Percentiles rank a stretch among this genome's conserved stretches.
Evolutionary conservation across 2,888 invertebrate species (phyloP).

Genomic region (Sphinx pinastri): DNA sequence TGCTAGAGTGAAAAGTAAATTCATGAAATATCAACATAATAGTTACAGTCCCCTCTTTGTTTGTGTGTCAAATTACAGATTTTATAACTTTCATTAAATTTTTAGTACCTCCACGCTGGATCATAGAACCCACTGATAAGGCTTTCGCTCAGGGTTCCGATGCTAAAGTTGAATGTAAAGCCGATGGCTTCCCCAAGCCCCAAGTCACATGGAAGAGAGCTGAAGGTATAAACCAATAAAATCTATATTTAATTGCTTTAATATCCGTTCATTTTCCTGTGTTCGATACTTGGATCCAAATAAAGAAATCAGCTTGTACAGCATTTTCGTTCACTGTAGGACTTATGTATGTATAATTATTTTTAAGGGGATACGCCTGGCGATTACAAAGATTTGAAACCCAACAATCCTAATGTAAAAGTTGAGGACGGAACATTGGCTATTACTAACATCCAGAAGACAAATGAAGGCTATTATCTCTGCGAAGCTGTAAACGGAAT

Average conservation of each 20-base stretch:
- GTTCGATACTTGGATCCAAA: too few relatives aligned
- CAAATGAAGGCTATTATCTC: slow-evolving; percentile 96
- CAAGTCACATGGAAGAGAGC: slow-evolving; percentile 98
- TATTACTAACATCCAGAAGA: slow-evolving; percentile 95
- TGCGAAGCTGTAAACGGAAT: slow-evolving; percentile 98
- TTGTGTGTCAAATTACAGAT: background rate
- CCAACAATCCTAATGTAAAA: slow-evolving; percentile 94
- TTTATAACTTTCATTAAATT: slow-evolving; percentile 10
- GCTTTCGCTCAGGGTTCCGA: slow-evolving; percentile 97
- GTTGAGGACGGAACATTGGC: slow-evolving; percentile 97
- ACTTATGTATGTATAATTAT: background rate
- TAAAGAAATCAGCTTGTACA: too few relatives aligned
- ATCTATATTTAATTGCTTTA: slow-evolving; percentile 6
- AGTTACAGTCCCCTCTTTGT: background rate
- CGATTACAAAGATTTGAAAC: slow-evolving; percentile 96
- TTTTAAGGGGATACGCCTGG: slow-evolving; percentile 93
- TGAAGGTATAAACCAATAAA: slow-evolving; percentile 86
- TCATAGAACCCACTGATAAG: slow-evolving; percentile 96
- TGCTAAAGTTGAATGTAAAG: slow-evolving; percentile 97
- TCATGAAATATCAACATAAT: background rate
- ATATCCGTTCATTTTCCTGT: background rate
- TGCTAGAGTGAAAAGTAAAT: background rate
- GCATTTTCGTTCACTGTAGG: too few relatives aligned
- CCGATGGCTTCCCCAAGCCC: slow-evolving; percentile 97
- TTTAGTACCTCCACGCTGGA: slow-evolving; percentile 98